Evolutionary conservation across 2,888 invertebrate genomes (phyloP).

Genomic region (Drosophila aldrichi): DNA sequence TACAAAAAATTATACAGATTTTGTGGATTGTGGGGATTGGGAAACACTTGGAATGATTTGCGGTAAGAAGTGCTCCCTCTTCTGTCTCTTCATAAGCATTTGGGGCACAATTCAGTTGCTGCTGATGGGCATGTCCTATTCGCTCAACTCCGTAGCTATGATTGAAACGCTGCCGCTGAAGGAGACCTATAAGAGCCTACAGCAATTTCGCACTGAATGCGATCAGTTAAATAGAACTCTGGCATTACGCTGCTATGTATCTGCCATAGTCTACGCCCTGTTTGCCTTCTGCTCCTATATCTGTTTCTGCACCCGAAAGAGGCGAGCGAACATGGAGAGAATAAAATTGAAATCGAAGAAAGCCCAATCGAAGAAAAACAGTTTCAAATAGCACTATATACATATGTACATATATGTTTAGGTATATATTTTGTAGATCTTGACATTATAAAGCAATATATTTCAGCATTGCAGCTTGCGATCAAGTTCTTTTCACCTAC

Average conservation of each 20-base stretch:
- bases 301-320: conserved; percentile 10
- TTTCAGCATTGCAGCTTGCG: conserved; percentile 20
- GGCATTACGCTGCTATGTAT: conserved; percentile 47
- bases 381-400: not conserved
- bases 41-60: conserved; percentile 15
- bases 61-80: conserved; percentile 40
- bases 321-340: too few relatives aligned
- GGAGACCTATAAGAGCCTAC: not conserved
- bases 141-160: conserved; percentile 29
- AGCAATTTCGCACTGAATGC: conserved; percentile 29
- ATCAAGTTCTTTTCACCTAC: conserved; percentile 31
- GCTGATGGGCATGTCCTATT: conserved; percentile 49
- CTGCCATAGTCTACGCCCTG: conserved; percentile 32
- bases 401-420: not conserved
- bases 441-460: conserved; percentile 18
- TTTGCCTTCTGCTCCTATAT: conserved; percentile 18
- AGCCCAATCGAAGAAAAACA: too few relatives aligned
- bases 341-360: not conserved
- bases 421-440: conserved; percentile 25
- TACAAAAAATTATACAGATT: not conserved
- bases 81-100: conserved; percentile 56
- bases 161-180: conserved; percentile 21
- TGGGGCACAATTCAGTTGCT: conserved; percentile 60
- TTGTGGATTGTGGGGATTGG: not conserved
- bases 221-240: conserved; percentile 13